phyloP scores from a whole-genome alignment of 64 coral and sea anemone species.

The Montipora capricornis region DNA sequence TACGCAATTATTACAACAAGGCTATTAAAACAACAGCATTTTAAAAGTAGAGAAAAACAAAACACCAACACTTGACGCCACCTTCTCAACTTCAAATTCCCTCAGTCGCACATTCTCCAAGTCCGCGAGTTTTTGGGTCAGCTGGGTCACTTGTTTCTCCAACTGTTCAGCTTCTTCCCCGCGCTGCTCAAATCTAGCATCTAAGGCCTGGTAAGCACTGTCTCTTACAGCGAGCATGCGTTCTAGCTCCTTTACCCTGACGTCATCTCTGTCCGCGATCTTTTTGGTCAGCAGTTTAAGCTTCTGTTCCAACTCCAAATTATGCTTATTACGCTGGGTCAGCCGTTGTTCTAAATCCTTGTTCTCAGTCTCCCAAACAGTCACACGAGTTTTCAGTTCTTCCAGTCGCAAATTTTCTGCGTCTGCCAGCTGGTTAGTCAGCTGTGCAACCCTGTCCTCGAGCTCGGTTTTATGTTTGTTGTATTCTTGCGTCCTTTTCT shows the following conservation, averaged over 20 bases:
- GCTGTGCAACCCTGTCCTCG: conserved; percentile 5
- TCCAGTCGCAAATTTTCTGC: conserved; percentile 22
- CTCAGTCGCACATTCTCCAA: conserved; percentile 64
- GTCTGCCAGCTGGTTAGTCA: conserved; percentile 56
- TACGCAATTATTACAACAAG: neutral
- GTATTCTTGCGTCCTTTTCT: conserved; percentile 58
- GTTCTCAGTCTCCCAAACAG: conserved; percentile 53
- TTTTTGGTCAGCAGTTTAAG: conserved; percentile 76
- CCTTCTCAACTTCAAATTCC: conserved; percentile 78
- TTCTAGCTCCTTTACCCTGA: conserved; percentile 62
- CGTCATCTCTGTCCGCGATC: conserved; percentile 72
- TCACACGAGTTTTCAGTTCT: conserved; percentile 46
- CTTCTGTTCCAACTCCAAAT: conserved; percentile 67
- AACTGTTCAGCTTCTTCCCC: conserved; percentile 62
- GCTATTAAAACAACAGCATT: neutral
- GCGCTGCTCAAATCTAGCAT: conserved; percentile 19
- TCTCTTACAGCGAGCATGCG: conserved; percentile 59
- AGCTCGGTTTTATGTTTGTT: conserved; percentile 41
- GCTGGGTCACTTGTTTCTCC: conserved; percentile 77
- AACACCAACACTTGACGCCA: conserved; percentile 63
- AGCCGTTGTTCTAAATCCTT: conserved; percentile 70
- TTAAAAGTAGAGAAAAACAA: conserved; percentile 4
- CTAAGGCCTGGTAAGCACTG: conserved; percentile 44
- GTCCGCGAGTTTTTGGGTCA: conserved; percentile 86
- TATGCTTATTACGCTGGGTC: conserved; percentile 47